Percentiles rank a stretch among this genome's conserved stretches.
phyloP scores from a whole-genome alignment of 2,113 vertebrate species.

The Probosciger aterrimus region DNA sequence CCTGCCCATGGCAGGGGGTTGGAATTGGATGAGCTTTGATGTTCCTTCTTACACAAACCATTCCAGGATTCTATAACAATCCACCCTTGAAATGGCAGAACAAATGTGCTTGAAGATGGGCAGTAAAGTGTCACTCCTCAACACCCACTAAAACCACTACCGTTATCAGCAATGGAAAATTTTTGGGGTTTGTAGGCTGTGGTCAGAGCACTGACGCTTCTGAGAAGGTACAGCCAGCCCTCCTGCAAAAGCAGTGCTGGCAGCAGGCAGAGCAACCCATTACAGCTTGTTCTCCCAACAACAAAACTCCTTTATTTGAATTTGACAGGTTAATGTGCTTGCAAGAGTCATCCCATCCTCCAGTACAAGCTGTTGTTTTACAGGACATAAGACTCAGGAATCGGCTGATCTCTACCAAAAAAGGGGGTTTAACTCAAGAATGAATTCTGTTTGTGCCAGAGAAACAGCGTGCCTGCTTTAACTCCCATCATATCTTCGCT shows the following conservation, averaged over 20 bases:
- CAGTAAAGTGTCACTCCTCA: not conserved
- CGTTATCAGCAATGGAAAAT: fast-evolving
- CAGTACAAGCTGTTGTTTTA: not conserved
- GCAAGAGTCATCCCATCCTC: not conserved
- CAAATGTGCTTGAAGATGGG: fast-evolving
- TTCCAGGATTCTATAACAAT: not conserved
- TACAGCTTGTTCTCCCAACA: not conserved
- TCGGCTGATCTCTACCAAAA: not conserved
- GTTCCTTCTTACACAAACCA: not conserved
- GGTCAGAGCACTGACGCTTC: fast-evolving
- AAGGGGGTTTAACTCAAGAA: not conserved
- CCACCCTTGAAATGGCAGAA: not conserved
- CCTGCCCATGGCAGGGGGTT: not conserved
- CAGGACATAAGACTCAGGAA: not conserved
- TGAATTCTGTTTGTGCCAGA: not conserved
- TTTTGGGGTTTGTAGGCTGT: not conserved
- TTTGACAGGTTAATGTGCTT: not conserved
- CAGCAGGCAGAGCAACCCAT: not conserved
- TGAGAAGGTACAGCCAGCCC: not conserved
- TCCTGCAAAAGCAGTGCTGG: fast-evolving
- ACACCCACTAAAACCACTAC: not conserved
- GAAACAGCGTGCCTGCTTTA: not conserved
- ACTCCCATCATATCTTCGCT: not conserved
- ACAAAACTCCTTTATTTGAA: not conserved
- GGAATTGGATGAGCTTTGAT: not conserved